Conservation (phyloP, 2,888 invertebrate species). For the Xestia sexstrigata region DNA sequence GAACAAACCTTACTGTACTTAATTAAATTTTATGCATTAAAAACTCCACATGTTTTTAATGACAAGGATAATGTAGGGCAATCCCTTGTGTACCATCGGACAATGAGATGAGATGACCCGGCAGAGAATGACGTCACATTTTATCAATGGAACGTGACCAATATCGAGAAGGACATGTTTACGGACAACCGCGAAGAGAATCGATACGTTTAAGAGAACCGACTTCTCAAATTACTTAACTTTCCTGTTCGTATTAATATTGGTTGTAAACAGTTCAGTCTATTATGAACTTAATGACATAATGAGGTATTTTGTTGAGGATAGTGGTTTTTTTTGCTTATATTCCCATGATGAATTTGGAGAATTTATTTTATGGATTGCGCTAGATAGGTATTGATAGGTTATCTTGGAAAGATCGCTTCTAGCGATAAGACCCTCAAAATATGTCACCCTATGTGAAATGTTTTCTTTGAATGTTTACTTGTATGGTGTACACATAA, state of each 20-base stretch:
- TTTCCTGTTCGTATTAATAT: conserved; percentile 21
- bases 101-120: conserved; percentile 26
- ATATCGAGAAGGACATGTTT: conserved; percentile 41
- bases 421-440: no score
- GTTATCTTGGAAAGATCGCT: no score
- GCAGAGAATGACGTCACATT: conserved; percentile 34
- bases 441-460: no score
- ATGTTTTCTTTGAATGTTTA: no score
- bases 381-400: not conserved
- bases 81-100: conserved; percentile 7
- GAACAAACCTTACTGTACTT: not conserved
- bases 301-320: not conserved
- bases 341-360: no score
- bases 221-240: conserved; percentile 29
- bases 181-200: conserved; percentile 28
- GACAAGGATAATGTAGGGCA: not conserved
- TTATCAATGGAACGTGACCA: conserved; percentile 40
- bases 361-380: not conserved
- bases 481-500: no score
- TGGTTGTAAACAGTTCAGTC: not conserved
- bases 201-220: conserved; percentile 30
- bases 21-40: not conserved
- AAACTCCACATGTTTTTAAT: not conserved
- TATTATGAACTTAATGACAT: not conserved
- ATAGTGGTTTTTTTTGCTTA: not conserved